Evolutionary conservation across 92 coral and sea anemone species (phyloP).

Genomic region (Porites evermanni): DNA sequence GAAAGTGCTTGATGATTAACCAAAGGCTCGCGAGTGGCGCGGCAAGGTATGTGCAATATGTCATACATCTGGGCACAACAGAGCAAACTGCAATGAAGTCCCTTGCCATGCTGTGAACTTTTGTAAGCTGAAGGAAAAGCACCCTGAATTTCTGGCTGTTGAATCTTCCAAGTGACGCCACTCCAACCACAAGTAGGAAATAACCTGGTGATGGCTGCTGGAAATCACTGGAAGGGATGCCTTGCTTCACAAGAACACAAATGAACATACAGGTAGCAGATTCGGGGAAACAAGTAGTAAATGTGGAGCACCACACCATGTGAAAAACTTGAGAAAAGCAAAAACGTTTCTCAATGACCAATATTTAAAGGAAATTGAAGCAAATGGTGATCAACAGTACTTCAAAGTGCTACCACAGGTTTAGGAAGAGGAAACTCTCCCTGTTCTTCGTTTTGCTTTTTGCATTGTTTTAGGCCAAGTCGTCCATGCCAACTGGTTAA

Average conservation of each 20-base stretch:
- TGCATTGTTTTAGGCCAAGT: slow-evolving; percentile 53
- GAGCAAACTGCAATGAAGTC: slow-evolving; percentile 20
- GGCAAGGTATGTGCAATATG: slow-evolving; percentile 40
- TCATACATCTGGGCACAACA: slow-evolving; percentile 58
- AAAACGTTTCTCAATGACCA: slow-evolving; percentile 53
- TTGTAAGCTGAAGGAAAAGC: slow-evolving; percentile 48
- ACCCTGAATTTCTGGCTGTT: slow-evolving; percentile 18
- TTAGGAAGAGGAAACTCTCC: slow-evolving; percentile 46
- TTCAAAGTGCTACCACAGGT: slow-evolving; percentile 67
- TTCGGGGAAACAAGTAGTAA: slow-evolving; percentile 44
- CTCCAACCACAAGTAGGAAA: slow-evolving; percentile 18
- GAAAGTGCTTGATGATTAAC: slow-evolving; percentile 28
- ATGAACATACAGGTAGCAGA: slow-evolving; percentile 43
- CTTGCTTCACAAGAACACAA: slow-evolving; percentile 43
- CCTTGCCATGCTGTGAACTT: slow-evolving; percentile 46
- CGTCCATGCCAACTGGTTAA: slow-evolving; percentile 45
- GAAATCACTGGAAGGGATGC: slow-evolving; percentile 45
- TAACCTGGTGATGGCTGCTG: slow-evolving; percentile 53
- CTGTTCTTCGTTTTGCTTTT: slow-evolving; percentile 25
- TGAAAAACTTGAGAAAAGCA: slow-evolving; percentile 31
- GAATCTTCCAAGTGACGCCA: neutral
- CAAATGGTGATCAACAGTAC: slow-evolving; percentile 31
- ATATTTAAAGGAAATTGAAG: slow-evolving; percentile 48
- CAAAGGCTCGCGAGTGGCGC: slow-evolving; percentile 9
- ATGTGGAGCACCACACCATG: slow-evolving; percentile 42